Conservation (phyloP, 2,113 vertebrate genomes). For the Abramis brama region DNA sequence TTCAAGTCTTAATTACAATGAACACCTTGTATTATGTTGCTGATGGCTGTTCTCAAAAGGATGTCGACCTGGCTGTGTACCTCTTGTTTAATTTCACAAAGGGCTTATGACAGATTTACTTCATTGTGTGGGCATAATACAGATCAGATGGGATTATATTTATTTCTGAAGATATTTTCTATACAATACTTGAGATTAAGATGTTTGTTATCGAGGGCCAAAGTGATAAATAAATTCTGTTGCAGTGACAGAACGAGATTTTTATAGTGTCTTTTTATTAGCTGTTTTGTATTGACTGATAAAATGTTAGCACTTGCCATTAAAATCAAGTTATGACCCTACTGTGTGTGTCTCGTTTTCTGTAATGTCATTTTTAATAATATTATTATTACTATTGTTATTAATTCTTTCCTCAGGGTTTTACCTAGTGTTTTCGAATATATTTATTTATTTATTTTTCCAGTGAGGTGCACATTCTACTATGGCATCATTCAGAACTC, state of each 20-base stretch:
- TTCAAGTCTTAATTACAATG: slow-evolving; percentile 1
- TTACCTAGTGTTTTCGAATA: neutral
- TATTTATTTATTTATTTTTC: neutral
- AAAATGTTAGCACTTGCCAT: slow-evolving; percentile 2
- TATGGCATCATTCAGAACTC: neutral
- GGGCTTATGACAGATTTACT: slow-evolving; percentile 47
- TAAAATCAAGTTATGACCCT: slow-evolving; percentile 41
- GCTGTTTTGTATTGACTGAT: slow-evolving; percentile 29
- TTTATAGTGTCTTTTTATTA: slow-evolving; percentile 28
- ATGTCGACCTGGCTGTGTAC: slow-evolving; percentile 33
- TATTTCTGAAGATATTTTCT: slow-evolving; percentile 50
- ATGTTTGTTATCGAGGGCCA: slow-evolving; percentile 48
- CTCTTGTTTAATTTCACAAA: slow-evolving; percentile 36
- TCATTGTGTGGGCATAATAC: neutral
- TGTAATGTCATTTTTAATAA: neutral
- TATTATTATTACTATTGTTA: neutral
- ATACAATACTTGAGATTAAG: slow-evolving; percentile 43
- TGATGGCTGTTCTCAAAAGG: neutral
- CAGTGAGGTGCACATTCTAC: neutral
- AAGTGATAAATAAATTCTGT: slow-evolving; percentile 36
- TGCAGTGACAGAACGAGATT: slow-evolving; percentile 24
- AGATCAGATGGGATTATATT: slow-evolving; percentile 8
- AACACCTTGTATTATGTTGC: neutral
- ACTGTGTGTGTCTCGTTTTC: neutral
- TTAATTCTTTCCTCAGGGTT: neutral